These are phyloP conservation scores for Punctoribates punctum DNA, from an alignment of 2,888 invertebrate genomes.

Conservation along the genomic window DNA sequence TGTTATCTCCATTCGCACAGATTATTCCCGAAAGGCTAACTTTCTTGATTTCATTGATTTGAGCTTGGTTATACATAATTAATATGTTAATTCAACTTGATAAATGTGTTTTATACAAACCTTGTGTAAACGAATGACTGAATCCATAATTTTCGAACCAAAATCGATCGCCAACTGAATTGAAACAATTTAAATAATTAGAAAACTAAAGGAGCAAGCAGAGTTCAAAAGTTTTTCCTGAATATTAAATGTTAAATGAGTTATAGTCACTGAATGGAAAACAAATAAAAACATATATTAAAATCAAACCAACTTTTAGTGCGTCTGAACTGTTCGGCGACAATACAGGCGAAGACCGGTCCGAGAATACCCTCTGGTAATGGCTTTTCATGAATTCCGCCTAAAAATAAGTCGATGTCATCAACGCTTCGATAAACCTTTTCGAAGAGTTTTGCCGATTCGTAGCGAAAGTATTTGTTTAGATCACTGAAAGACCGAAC, in stretches of 20 bases:
- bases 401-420: slow-evolving; percentile 49
- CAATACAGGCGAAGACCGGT: slow-evolving; percentile 48
- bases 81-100: not conserved
- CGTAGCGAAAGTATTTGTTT: slow-evolving; percentile 53
- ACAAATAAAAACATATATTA: not conserved
- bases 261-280: too few species aligned
- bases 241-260: too few species aligned
- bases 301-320: slow-evolving; percentile 21
- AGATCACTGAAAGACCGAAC: slow-evolving; percentile 64
- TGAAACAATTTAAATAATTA: not conserved
- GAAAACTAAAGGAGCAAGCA: too few species aligned
- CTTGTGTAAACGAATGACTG: slow-evolving; percentile 47
- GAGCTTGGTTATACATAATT: too few species aligned
- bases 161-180: slow-evolving; percentile 47
- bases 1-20: slow-evolving; percentile 47
- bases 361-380: slow-evolving; percentile 47
- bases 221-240: too few species aligned
- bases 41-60: slow-evolving; percentile 48
- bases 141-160: slow-evolving; percentile 49
- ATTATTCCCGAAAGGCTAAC: slow-evolving; percentile 46
- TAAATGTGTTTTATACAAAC: slow-evolving; percentile 36
- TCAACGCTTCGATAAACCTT: slow-evolving; percentile 47
- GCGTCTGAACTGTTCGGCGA: slow-evolving; percentile 48
- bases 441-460: slow-evolving; percentile 48
- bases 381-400: slow-evolving; percentile 47